Conservation (phyloP, 2,888 invertebrate species). For the Hirudinaria manillensis region DNA sequence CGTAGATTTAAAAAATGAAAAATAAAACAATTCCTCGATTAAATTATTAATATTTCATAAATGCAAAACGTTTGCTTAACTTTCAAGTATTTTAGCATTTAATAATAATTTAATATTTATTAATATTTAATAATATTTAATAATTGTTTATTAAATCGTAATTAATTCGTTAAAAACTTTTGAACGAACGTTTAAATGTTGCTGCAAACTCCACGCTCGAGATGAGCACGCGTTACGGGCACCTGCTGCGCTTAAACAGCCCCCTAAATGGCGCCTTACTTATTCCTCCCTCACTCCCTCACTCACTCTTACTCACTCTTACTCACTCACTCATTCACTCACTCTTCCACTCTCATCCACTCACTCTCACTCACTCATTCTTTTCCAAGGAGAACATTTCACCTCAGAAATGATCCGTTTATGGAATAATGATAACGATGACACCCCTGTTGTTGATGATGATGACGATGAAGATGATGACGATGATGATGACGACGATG, state of each 20-base stretch:
- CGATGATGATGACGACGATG: conserved; percentile 10
- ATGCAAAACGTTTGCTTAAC: too few species aligned
- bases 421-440: conserved; percentile 33
- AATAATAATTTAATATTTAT: too few species aligned
- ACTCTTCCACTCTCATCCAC: not conserved
- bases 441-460: conserved; percentile 31
- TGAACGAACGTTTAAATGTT: not conserved
- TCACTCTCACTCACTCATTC: not conserved
- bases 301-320: not conserved
- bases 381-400: not conserved
- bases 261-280: not conserved
- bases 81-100: too few species aligned
- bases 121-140: too few species aligned
- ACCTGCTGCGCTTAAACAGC: not conserved
- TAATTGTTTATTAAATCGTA: not conserved
- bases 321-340: not conserved
- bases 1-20: too few species aligned
- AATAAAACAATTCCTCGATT: too few species aligned
- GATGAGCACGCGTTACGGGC: not conserved
- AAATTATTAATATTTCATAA: too few species aligned
- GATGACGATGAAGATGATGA: conserved; percentile 32
- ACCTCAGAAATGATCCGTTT: not conserved
- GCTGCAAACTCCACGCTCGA: not conserved
- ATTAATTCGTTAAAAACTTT: not conserved
- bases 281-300: not conserved